Conservation (phyloP, 2,113 vertebrate genomes). For the Cisticola juncidis region DNA sequence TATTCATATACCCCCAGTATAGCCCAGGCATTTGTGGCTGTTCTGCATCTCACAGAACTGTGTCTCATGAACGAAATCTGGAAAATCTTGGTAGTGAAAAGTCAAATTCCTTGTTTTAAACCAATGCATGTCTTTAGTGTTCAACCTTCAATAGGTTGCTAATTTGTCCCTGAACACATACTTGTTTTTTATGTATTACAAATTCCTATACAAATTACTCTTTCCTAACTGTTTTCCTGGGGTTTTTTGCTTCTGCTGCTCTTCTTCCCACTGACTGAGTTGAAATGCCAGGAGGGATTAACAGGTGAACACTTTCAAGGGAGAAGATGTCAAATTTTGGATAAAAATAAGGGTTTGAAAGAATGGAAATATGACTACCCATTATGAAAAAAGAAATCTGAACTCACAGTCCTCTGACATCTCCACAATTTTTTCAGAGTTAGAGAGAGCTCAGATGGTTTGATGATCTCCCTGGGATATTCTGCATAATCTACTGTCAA, state of each 20-base stretch:
- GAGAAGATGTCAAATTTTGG: not conserved
- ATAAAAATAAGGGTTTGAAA: not conserved
- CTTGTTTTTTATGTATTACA: not conserved
- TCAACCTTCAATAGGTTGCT: not conserved
- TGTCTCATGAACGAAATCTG: not conserved
- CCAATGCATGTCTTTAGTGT: no score
- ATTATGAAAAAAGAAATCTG: not conserved
- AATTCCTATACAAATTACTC: not conserved
- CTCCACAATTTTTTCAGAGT: not conserved
- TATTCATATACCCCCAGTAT: not conserved
- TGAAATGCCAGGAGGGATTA: not conserved
- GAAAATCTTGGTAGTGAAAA: not conserved
- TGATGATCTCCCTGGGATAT: not conserved
- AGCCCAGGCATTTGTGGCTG: not conserved
- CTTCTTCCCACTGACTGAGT: not conserved
- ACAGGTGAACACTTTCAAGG: not conserved
- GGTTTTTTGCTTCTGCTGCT: not conserved
- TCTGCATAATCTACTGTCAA: conserved; percentile 1
- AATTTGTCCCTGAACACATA: not conserved
- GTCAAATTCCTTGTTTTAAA: not conserved
- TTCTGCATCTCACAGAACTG: not conserved
- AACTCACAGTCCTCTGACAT: not conserved
- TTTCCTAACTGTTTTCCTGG: not conserved
- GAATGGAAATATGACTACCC: not conserved
- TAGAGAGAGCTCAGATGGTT: not conserved